Evolutionary conservation across 2,113 vertebrate species (phyloP).

Genomic region (Clarias batrachus): DNA sequence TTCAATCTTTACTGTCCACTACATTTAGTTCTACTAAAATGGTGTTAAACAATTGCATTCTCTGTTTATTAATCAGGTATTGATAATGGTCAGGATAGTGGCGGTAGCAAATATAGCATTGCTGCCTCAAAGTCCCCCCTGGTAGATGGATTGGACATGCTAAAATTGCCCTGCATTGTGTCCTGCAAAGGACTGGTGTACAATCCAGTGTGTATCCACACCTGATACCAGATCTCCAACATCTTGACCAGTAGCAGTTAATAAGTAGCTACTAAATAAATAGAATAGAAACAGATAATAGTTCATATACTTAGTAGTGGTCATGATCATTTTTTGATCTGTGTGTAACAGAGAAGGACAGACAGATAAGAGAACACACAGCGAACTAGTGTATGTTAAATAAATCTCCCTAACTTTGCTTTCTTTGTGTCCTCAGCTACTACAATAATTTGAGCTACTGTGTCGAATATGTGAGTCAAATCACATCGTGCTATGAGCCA

Average conservation of each 20-base stretch:
- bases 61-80: too few species aligned
- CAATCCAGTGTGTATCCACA: neutral
- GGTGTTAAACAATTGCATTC: too few species aligned
- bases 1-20: too few species aligned
- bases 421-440: conserved; percentile 52
- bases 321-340: neutral
- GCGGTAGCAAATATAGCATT: neutral
- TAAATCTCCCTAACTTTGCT: neutral
- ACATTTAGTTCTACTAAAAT: too few species aligned
- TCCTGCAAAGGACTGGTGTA: neutral
- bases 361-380: neutral
- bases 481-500: neutral
- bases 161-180: neutral
- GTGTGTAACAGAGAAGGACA: neutral
- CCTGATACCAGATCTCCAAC: neutral
- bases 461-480: conserved; percentile 2
- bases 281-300: neutral
- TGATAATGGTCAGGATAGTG: too few species aligned
- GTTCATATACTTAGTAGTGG: neutral
- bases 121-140: neutral
- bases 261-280: neutral
- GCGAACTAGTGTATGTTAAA: neutral
- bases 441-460: conserved; percentile 64
- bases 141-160: neutral
- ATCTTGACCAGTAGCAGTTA: neutral